Evolutionary conservation across 2,888 invertebrate genomes (phyloP).

Genomic region (Neoascia interrupta): DNA sequence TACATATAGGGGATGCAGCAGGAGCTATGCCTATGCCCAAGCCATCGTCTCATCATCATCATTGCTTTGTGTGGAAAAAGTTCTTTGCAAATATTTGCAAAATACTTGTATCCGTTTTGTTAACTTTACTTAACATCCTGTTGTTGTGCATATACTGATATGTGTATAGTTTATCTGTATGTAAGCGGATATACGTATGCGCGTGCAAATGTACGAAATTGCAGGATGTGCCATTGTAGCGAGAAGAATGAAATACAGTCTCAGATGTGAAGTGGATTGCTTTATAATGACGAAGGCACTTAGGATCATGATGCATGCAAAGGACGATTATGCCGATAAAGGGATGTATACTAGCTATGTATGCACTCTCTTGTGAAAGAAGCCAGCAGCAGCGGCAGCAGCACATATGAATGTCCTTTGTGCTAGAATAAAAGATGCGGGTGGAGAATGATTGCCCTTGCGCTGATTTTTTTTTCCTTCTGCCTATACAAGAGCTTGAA

Average conservation of each 20-base stretch:
- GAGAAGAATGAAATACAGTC: constrained; percentile 67
- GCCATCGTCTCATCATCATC: constrained; percentile 17
- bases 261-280: constrained; percentile 67
- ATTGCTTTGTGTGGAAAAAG: constrained; percentile 52
- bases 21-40: not conserved
- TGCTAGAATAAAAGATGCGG: constrained; percentile 51
- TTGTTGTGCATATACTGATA: constrained; percentile 22
- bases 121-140: constrained; percentile 69
- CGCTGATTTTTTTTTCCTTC: constrained; percentile 44
- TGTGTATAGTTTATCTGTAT: not conserved
- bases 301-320: constrained; percentile 67
- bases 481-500: constrained; percentile 25
- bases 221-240: constrained; percentile 51
- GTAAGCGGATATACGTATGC: constrained; percentile 17
- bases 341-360: constrained; percentile 20
- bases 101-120: constrained; percentile 70
- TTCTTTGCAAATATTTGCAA: constrained; percentile 70
- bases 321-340: constrained; percentile 66
- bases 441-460: constrained; percentile 63
- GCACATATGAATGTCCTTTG: constrained; percentile 25
- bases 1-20: not conserved
- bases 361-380: not conserved
- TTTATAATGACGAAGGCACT: constrained; percentile 69
- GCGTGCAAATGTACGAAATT: constrained; percentile 27
- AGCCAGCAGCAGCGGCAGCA: not conserved